Evolutionary conservation across 1,140 invertebrate genomes (phyloP), one percentile per base, ranked within the genome.

Genomic region (Pectinophora gossypiella): DNA sequence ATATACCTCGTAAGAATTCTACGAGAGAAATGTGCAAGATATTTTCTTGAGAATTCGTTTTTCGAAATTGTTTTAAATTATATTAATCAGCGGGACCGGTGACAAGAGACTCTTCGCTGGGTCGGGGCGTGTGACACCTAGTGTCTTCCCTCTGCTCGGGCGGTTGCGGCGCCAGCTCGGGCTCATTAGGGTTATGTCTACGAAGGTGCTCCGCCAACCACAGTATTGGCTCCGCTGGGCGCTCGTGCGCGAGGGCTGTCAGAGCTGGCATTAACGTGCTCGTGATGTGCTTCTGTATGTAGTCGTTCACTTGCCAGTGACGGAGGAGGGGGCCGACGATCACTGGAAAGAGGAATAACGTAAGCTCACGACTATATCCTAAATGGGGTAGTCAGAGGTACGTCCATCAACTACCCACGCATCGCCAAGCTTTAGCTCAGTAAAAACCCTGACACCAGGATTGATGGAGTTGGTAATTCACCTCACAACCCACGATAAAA

Each of bases 151-250:
- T 55, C 13, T 57, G 23, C 2, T 76, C 75, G 0, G 53, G 13
- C 0, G 64, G 51, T 38, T 71, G 65, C 3, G 70, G 61, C 3
- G 61, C 68, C 5, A 80, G 19, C 32, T 76, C 60, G 0, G 92
- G 94, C 68, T 93, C 93, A 68, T 94, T 94, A 3, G 94, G 94
- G 84, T 96, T 95, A 77, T 95, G 92, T 19, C 87, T 72, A 1
- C 93, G 76, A 20, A 96, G 80, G 91, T 94, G 94, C 70, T 95
- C 92, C 6, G 94, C 95, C 12, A 96, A 75, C 92, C 93, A 96
- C 5, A 92, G 60, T 43, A 96, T 84, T 4, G 95, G 94, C 76
- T 96, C 93, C 0, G 87, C 81, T 0, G 95, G 95, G 60, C 93
- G 93, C 51, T 90, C 85, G 67, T 92, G 91, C 51, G 92, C 93